A percentile compares a stretch with the other conserved stretches of the same genome.
phyloP scores from a whole-genome alignment of 2,797 vertebrate species.

The Chrysolophus pictus region DNA sequence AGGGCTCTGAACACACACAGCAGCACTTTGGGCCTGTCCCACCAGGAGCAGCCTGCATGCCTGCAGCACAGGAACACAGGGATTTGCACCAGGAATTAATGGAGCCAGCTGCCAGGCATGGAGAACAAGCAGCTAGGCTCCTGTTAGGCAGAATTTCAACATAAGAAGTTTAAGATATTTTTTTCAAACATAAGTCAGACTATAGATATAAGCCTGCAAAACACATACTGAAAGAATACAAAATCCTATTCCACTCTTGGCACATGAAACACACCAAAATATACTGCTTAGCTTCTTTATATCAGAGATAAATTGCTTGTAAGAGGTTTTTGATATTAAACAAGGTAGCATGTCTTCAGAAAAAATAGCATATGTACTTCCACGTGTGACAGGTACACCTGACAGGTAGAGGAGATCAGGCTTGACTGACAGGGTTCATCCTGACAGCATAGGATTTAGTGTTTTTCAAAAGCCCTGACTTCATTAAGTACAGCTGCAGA shows the following conservation, averaged over 20 bases:
- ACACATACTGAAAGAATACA: not conserved
- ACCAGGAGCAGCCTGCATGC: not conserved
- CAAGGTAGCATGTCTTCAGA: not conserved
- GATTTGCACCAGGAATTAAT: not conserved
- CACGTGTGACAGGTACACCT: not conserved
- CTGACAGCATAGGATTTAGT: not conserved
- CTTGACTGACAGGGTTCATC: not conserved
- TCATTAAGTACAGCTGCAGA: not conserved
- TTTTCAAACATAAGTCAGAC: not conserved
- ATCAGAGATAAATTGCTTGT: not conserved
- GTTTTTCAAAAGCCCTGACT: not conserved
- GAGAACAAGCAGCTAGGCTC: not conserved
- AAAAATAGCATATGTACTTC: not conserved
- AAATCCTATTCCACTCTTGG: not conserved
- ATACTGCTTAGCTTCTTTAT: not conserved
- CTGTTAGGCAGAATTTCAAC: not conserved
- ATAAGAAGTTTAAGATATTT: not conserved
- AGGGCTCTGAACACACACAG: rapidly evolving
- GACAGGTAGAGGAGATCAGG: not conserved
- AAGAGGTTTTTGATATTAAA: not conserved
- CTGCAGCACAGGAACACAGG: not conserved
- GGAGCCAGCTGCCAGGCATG: not conserved
- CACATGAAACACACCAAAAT: not conserved
- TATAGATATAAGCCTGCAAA: not conserved
- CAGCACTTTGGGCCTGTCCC: rapidly evolving